Conservation (phyloP, 2,888 invertebrate genomes). For the Heterodera filipjevi region DNA sequence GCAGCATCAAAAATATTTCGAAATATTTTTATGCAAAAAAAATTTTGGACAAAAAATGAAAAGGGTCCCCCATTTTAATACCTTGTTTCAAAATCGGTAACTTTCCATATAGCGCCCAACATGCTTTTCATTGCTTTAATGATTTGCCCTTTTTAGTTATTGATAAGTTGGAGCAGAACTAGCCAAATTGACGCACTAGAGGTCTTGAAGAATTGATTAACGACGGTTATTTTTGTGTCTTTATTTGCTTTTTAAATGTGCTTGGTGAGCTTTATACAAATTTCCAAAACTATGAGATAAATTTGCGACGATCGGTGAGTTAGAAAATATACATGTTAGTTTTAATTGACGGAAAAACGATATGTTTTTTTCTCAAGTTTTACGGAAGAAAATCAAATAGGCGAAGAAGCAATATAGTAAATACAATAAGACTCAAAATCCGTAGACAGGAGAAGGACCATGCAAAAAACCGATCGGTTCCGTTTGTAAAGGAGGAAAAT, state of each 20-base stretch:
- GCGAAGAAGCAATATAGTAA: neutral
- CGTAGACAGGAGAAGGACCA: slow-evolving; percentile 41
- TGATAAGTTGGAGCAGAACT: neutral
- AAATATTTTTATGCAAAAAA: too few relatives aligned
- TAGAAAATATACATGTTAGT: too few relatives aligned
- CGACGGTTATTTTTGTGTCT: neutral
- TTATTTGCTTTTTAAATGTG: neutral
- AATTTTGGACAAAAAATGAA: too few relatives aligned
- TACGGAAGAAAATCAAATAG: neutral
- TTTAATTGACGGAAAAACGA: neutral
- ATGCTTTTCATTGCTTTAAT: too few relatives aligned
- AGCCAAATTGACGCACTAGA: neutral
- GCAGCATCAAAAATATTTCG: too few relatives aligned
- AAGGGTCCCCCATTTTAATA: too few relatives aligned
- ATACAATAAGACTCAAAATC: slow-evolving; percentile 12
- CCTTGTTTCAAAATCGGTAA: too few relatives aligned
- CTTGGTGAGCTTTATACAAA: neutral
- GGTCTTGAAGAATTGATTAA: neutral
- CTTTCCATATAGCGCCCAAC: too few relatives aligned
- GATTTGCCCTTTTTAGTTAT: slow-evolving; percentile 12
- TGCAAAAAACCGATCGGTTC: slow-evolving; percentile 33
- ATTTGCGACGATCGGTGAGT: too few relatives aligned
- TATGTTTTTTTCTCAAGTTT: too few relatives aligned
- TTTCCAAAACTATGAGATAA: neutral
- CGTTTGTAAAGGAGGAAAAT: slow-evolving; percentile 36